Evolutionary conservation across 2,888 invertebrate genomes (phyloP).

Genomic region (Slavum lentiscoides): DNA sequence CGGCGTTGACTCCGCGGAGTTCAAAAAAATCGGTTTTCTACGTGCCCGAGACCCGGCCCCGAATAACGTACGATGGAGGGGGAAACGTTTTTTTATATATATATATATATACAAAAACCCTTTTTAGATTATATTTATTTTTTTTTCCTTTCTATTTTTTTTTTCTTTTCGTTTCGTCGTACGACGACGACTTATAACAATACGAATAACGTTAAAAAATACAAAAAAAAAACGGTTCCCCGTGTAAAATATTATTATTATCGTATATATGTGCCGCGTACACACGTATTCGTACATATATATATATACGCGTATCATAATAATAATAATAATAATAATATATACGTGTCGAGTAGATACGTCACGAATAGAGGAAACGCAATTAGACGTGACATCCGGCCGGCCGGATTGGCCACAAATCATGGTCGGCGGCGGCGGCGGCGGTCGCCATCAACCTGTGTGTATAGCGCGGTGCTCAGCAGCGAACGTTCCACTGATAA

Average conservation of each 20-base stretch:
- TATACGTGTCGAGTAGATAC: slow-evolving; percentile 51
- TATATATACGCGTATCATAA: no score
- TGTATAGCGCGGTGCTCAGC: not conserved
- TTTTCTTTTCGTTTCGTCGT: not conserved
- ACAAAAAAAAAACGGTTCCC: not conserved
- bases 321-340: not conserved
- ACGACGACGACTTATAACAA: not conserved
- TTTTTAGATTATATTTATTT: no score
- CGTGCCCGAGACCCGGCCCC: slow-evolving; percentile 42
- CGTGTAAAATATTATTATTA: slow-evolving; percentile 11
- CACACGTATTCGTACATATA: not conserved
- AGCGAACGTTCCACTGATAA: slow-evolving; percentile 27
- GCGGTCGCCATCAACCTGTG: slow-evolving; percentile 50
- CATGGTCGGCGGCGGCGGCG: slow-evolving; percentile 31
- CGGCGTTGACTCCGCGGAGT: slow-evolving; percentile 22
- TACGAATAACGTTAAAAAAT: not conserved
- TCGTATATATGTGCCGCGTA: not conserved
- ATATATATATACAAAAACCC: no score
- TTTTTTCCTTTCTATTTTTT: not conserved
- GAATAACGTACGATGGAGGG: not conserved
- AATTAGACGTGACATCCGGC: slow-evolving; percentile 54
- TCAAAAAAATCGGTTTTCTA: slow-evolving; percentile 48
- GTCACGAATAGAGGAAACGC: slow-evolving; percentile 51
- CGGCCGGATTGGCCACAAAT: slow-evolving; percentile 51
- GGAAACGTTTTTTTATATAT: not conserved